A percentile compares a stretch with the other conserved stretches of the same genome.
Evolutionary conservation across 1,140 invertebrate species (phyloP).

Genomic region (Drosophila leontia): DNA sequence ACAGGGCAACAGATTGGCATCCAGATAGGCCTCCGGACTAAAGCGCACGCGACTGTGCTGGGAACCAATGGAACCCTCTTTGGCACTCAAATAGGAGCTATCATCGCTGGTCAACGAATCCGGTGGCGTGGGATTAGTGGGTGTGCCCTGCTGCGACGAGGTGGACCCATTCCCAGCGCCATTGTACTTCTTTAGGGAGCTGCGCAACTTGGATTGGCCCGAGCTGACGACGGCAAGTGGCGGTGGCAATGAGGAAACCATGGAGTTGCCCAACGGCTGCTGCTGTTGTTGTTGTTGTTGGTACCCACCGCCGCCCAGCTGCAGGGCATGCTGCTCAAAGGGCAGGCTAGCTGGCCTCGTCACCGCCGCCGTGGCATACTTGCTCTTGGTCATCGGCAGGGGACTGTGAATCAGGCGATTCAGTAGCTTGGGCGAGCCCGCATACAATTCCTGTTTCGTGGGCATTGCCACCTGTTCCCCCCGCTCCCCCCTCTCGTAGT

Average conservation of each 20-base stretch:
- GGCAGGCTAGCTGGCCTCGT: constrained; percentile 90
- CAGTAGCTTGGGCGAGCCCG: constrained; percentile 70
- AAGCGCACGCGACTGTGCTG: constrained; percentile 91
- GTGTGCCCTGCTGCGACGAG: constrained; percentile 86
- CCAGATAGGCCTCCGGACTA: constrained; percentile 90
- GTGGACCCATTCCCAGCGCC: constrained; percentile 53
- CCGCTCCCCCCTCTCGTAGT: constrained; percentile 46
- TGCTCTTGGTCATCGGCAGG: constrained; percentile 57
- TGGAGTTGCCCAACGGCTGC: not conserved
- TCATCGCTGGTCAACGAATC: constrained; percentile 94
- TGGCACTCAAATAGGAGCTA: constrained; percentile 93
- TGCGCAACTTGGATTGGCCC: constrained; percentile 65
- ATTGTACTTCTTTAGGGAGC: constrained; percentile 65
- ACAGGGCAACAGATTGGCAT: constrained; percentile 67
- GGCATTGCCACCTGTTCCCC: constrained; percentile 40
- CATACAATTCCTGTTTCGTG: constrained; percentile 74
- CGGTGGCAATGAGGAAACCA: constrained; percentile 48
- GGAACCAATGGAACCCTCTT: constrained; percentile 88
- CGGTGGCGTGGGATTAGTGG: constrained; percentile 93
- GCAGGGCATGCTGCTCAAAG: constrained; percentile 70
- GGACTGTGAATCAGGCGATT: constrained; percentile 76
- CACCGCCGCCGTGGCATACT: constrained; percentile 62
- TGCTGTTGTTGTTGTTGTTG: constrained; percentile 21
- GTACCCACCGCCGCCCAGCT: constrained; percentile 26
- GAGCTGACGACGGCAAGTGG: not conserved